phyloP scores from a whole-genome alignment of 2,888 invertebrate species.

The Ischnus inquisitorius region DNA sequence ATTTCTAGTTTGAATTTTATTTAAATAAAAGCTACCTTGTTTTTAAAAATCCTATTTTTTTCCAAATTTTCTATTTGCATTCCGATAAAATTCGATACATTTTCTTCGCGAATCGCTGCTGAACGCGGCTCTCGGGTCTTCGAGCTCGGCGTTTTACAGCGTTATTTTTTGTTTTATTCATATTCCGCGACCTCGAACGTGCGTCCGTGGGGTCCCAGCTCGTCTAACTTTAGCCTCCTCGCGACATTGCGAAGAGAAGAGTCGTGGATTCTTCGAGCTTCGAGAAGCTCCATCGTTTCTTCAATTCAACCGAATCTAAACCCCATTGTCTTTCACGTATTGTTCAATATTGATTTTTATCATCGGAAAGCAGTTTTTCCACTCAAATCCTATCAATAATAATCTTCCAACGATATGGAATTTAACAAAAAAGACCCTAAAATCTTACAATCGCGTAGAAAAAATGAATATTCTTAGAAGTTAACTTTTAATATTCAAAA shows the following conservation, averaged over 20 bases:
- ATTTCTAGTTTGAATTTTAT: neutral
- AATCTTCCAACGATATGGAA: neutral
- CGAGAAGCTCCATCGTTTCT: conserved; percentile 27
- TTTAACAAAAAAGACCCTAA: neutral
- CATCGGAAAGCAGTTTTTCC: neutral
- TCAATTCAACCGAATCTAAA: neutral
- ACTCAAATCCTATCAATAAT: neutral
- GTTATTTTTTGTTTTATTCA: conserved; percentile 46
- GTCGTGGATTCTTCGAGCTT: conserved; percentile 39
- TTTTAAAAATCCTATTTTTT: neutral
- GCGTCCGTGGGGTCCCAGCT: conserved; percentile 65
- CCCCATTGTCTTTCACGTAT: neutral
- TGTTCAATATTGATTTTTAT: neutral
- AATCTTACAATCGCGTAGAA: neutral
- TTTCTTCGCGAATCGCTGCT: neutral
- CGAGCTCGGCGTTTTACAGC: neutral
- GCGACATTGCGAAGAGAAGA: conserved; percentile 33
- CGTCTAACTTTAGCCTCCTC: conserved; percentile 68
- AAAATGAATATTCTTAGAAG: no score
- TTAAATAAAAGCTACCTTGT: neutral
- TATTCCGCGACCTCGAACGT: conserved; percentile 54
- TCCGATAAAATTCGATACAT: conserved; percentile 13
- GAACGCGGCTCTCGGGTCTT: neutral
- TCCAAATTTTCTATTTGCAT: neutral
- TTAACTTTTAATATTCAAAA: no score